phyloP scores from a whole-genome alignment of 2,113 vertebrate species.

The Rattus norvegicus region DNA sequence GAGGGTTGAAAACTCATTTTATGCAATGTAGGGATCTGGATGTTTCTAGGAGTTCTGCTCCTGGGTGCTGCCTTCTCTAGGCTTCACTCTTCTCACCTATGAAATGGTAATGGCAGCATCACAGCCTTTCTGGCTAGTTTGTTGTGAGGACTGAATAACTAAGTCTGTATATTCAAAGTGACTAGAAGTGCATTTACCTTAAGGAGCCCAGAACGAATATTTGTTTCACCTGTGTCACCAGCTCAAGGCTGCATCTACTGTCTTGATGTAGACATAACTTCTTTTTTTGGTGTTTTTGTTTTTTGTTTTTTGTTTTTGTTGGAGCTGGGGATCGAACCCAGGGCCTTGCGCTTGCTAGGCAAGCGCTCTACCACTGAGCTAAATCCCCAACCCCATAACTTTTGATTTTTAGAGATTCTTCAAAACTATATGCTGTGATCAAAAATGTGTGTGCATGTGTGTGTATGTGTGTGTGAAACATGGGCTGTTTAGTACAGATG shows the following conservation, averaged over 20 bases:
- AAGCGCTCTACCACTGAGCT: too few species aligned
- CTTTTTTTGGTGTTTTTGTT: too few species aligned
- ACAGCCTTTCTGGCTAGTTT: background rate
- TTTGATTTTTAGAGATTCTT: background rate
- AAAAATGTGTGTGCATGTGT: background rate
- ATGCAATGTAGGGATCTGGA: background rate
- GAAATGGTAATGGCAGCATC: background rate
- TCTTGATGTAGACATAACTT: background rate
- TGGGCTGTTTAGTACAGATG: too few species aligned
- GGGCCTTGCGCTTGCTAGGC: too few species aligned
- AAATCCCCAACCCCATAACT: background rate
- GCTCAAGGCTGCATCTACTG: background rate
- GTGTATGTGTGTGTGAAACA: background rate
- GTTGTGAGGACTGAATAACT: background rate
- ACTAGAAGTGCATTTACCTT: background rate
- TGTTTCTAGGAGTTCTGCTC: background rate
- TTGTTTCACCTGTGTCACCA: background rate
- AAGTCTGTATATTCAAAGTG: background rate
- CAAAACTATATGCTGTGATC: background rate
- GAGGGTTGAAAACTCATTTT: background rate
- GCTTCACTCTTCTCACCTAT: background rate
- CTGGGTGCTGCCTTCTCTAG: background rate
- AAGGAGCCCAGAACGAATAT: background rate
- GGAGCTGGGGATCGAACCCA: too few species aligned
- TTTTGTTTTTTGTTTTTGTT: too few species aligned